Evolutionary conservation across 2,113 vertebrate species (phyloP).

Genomic region (Pampusana beccarii): DNA sequence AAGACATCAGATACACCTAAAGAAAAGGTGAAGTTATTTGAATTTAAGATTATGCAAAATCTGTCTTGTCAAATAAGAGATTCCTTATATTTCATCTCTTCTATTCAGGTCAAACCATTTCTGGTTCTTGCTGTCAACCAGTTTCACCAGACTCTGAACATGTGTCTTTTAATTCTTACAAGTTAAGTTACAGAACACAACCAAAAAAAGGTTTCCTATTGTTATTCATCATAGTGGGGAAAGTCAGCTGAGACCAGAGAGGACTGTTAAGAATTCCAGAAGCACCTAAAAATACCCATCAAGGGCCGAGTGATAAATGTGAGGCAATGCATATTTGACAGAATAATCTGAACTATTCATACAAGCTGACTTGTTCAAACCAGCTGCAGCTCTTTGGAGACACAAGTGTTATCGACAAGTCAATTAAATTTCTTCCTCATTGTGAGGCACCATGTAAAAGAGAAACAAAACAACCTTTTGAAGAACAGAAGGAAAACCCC

Average conservation of each 20-base stretch:
- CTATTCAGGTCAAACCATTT: background rate
- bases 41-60: background rate
- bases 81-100: background rate
- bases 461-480: background rate
- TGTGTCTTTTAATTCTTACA: background rate
- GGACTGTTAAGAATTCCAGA: slow-evolving; percentile 49
- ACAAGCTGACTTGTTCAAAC: slow-evolving; percentile 46
- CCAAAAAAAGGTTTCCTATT: background rate
- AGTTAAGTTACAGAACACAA: background rate
- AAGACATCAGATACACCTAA: background rate
- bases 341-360: slow-evolving; percentile 56
- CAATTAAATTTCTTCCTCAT: slow-evolving; percentile 1
- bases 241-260: slow-evolving; percentile 27
- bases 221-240: background rate
- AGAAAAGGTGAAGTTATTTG: background rate
- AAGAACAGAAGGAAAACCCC: slow-evolving; percentile 31
- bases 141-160: background rate
- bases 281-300: slow-evolving; percentile 61
- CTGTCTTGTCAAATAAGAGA: background rate
- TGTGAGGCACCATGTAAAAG: background rate
- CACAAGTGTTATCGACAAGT: slow-evolving; percentile 3
- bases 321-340: slow-evolving; percentile 48
- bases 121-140: background rate
- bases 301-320: slow-evolving; percentile 60
- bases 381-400: slow-evolving; percentile 1